Conservation (phyloP, 1,140 invertebrate genomes). For the Ylistrum balloti region DNA sequence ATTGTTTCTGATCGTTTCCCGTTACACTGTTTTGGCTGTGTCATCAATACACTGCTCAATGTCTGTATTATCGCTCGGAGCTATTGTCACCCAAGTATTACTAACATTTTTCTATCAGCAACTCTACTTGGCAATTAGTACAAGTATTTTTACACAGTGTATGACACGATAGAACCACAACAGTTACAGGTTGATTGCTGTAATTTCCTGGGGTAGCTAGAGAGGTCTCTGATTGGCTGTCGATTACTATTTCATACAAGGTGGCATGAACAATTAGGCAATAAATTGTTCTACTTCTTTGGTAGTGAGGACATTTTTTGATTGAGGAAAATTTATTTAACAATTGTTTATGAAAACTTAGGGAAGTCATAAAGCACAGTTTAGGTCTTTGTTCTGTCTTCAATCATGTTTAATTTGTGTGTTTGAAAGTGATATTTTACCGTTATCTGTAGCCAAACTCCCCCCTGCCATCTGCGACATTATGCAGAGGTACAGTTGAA, state of each 20-base stretch:
- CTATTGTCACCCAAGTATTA: background rate
- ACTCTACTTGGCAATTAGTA: background rate
- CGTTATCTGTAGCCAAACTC: constrained; percentile 1
- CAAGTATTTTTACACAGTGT: background rate
- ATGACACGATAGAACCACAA: background rate
- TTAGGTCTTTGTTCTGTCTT: constrained; percentile 27
- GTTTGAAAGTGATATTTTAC: constrained; percentile 27
- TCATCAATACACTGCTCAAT: background rate
- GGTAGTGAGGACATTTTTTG: background rate
- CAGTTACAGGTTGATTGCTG: background rate
- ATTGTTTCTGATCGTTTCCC: constrained; percentile 38
- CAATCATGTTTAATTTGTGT: background rate
- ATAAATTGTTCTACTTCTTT: background rate
- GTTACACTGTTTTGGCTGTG: constrained; percentile 2
- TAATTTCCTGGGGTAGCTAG: constrained; percentile 14
- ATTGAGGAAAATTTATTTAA: constrained; percentile 8
- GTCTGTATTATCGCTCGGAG: background rate
- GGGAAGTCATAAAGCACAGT: background rate
- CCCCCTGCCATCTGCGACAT: constrained; percentile 36
- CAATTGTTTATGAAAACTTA: constrained; percentile 34
- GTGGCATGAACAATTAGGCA: background rate
- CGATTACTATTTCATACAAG: background rate
- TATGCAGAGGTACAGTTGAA: background rate
- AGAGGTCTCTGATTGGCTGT: background rate
- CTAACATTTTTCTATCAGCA: background rate